These are phyloP conservation scores for Craseonycteris thonglongyai DNA, from an alignment of 2,113 vertebrate species.

Conservation along the genomic window DNA sequence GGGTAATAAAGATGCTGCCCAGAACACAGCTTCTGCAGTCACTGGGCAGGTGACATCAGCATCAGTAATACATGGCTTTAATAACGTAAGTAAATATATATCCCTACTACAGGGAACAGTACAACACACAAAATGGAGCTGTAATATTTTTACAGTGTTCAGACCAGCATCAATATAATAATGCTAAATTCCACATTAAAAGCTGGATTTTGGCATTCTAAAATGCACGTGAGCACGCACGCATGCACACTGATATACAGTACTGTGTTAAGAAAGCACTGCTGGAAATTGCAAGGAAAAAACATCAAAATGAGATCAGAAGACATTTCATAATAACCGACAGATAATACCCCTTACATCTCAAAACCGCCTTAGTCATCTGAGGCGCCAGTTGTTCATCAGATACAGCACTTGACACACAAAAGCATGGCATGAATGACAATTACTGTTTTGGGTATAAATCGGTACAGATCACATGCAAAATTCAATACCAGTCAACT, in stretches of 20 bases:
- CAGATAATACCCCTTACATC: constrained; percentile 21
- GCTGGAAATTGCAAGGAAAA: constrained; percentile 44
- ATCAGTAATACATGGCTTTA: not conserved
- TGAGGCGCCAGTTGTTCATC: not conserved
- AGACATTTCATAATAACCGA: constrained; percentile 31
- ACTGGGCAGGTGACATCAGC: not conserved
- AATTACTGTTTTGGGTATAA: constrained; percentile 13
- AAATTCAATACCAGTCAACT: constrained; percentile 11
- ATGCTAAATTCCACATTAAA: not conserved
- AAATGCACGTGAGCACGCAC: not conserved
- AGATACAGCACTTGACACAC: not conserved
- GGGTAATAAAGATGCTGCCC: not conserved
- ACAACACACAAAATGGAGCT: not conserved
- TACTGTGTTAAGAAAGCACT: not conserved
- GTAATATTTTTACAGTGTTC: not conserved
- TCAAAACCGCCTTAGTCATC: constrained; percentile 51
- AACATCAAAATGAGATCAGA: constrained; percentile 16
- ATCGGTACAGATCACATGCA: constrained; percentile 1
- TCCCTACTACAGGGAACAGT: not conserved
- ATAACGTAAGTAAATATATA: not conserved
- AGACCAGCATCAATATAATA: not conserved
- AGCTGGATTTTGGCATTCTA: not conserved
- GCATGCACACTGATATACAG: not conserved
- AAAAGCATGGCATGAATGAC: constrained; percentile 34
- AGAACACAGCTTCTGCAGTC: not conserved